These are phyloP conservation scores for Drosophila kambysellisi DNA, from an alignment of 2,888 invertebrate species.

Conservation along the genomic window DNA sequence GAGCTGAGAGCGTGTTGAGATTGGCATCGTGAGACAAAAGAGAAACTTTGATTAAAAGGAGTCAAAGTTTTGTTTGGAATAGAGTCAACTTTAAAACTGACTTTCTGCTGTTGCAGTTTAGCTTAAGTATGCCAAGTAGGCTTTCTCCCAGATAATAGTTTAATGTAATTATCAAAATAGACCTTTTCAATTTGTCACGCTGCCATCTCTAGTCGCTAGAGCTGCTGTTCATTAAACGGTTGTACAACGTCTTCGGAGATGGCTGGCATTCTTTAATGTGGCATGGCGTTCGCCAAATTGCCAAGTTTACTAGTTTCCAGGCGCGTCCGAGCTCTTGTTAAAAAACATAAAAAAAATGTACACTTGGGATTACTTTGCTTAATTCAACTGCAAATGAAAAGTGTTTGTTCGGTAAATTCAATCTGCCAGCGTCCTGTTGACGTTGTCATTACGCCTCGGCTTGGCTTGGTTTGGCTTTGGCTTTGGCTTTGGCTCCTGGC, in stretches of 20 bases:
- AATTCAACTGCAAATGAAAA: conserved; percentile 81
- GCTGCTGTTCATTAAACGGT: conserved; percentile 27
- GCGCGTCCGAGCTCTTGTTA: conserved; percentile 27
- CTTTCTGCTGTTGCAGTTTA: background rate
- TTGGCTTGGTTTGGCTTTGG: conserved; percentile 11
- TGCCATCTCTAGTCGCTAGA: background rate
- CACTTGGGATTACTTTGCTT: conserved; percentile 79
- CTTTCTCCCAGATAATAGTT: background rate
- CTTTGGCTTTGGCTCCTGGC: conserved; percentile 19
- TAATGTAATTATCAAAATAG: background rate
- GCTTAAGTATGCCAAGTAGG: no score
- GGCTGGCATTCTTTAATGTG: conserved; percentile 34
- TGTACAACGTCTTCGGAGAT: background rate
- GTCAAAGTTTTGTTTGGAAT: background rate
- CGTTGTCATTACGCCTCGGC: conserved; percentile 70
- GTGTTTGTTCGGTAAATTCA: conserved; percentile 80
- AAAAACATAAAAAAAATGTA: conserved; percentile 44
- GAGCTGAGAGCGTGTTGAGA: background rate
- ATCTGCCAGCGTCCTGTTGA: conserved; percentile 72
- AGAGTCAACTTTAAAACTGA: background rate
- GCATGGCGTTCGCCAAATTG: conserved; percentile 33
- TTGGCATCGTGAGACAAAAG: background rate
- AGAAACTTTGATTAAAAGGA: background rate
- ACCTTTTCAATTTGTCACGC: background rate
- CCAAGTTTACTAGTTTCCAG: conserved; percentile 47